These are phyloP conservation scores for Atta colombica DNA, from an alignment of 1,140 invertebrate species.

Conservation along the genomic window DNA sequence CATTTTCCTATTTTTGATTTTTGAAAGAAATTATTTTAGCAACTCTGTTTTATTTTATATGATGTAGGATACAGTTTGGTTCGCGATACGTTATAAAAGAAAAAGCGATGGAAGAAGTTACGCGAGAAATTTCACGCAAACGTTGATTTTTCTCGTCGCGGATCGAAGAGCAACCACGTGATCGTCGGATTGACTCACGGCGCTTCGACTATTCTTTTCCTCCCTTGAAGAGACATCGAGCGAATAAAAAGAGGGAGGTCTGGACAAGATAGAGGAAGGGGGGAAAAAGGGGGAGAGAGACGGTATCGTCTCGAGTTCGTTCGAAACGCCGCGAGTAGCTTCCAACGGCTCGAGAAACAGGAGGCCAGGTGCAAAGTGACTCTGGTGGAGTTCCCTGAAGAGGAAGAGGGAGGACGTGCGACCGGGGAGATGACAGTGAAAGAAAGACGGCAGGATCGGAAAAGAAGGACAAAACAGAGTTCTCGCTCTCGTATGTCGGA, in stretches of 20 bases:
- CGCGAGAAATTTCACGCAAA: not conserved
- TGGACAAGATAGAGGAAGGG: constrained; percentile 39
- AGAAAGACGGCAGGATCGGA: constrained; percentile 69
- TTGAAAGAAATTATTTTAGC: constrained; percentile 1
- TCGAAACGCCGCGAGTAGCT: constrained; percentile 63
- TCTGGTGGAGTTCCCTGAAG: constrained; percentile 77
- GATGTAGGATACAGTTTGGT: not conserved
- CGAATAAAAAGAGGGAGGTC: constrained; percentile 43
- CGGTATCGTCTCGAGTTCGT: constrained; percentile 65
- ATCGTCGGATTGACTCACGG: constrained; percentile 21
- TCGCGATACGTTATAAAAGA: not conserved
- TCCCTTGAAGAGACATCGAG: constrained; percentile 15
- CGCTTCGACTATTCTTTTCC: constrained; percentile 31
- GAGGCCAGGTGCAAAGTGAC: constrained; percentile 84
- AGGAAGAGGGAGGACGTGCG: constrained; percentile 52
- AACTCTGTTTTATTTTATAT: not conserved
- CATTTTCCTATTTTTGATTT: not conserved
- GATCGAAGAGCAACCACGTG: not conserved
- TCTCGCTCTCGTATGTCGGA: constrained; percentile 82
- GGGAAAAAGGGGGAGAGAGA: constrained; percentile 29
- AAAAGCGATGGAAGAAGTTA: not conserved
- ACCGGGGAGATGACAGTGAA: constrained; percentile 1
- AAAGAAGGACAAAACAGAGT: constrained; percentile 78
- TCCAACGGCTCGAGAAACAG: constrained; percentile 70
- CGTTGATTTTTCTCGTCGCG: constrained; percentile 1